These are phyloP conservation scores for Chiroxiphia lanceolata DNA, from an alignment of 2,797 vertebrate genomes.

Conservation along the genomic window DNA sequence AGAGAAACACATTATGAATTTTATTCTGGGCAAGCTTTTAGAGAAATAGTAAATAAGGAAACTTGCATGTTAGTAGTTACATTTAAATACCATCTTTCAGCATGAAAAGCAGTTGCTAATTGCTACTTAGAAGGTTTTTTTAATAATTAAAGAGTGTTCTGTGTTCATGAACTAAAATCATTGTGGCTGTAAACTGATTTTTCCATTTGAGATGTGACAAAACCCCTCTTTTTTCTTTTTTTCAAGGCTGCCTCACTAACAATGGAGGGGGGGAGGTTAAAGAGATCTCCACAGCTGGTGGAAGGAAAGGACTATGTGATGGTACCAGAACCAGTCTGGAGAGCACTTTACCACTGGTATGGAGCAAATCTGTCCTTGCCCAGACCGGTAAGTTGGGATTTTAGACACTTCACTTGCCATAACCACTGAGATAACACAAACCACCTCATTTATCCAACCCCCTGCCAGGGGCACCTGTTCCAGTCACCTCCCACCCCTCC, in stretches of 20 bases:
- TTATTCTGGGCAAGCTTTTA: background rate
- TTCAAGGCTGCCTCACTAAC: constrained; percentile 91
- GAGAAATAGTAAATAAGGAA: background rate
- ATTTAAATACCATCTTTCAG: background rate
- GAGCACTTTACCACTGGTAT: constrained; percentile 98
- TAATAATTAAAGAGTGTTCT: background rate
- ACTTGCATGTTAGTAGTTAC: background rate
- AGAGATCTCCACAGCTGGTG: constrained; percentile 81
- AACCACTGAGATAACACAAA: background rate
- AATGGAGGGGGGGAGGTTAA: constrained; percentile 93
- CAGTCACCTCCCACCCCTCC: background rate
- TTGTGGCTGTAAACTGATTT: background rate
- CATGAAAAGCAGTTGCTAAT: background rate
- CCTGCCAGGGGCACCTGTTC: background rate
- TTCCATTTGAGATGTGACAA: background rate
- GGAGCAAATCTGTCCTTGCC: constrained; percentile 96
- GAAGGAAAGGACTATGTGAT: constrained; percentile 89
- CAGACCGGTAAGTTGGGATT: constrained; percentile 86
- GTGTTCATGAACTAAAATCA: background rate
- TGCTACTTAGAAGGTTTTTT: background rate
- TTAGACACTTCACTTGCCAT: background rate
- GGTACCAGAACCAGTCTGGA: constrained; percentile 96
- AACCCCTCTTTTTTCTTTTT: background rate
- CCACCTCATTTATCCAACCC: background rate
- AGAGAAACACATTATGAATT: background rate